A percentile compares a stretch with the other conserved stretches of the same genome.
phyloP scores from a whole-genome alignment of 1,140 invertebrate species.

The Rhopalosiphum padi region DNA sequence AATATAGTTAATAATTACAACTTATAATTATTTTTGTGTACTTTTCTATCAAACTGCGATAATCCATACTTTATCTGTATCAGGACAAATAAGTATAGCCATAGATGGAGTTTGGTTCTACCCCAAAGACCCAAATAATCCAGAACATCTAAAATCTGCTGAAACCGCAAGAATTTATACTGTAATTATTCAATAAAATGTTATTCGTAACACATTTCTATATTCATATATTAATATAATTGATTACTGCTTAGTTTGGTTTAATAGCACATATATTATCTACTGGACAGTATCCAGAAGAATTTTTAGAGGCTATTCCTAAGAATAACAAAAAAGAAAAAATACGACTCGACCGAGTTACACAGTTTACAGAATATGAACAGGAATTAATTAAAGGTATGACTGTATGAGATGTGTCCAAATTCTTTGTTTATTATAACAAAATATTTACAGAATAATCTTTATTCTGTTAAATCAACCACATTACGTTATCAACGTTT shows the following conservation, averaged over 20 bases:
- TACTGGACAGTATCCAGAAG: neutral
- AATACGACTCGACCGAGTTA: neutral
- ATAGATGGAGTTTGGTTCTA: neutral
- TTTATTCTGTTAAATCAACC: too few relatives aligned
- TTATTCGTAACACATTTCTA: neutral
- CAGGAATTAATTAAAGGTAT: neutral
- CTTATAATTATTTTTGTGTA: neutral
- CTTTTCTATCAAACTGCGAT: neutral
- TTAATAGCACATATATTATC: neutral
- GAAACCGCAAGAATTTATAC: neutral
- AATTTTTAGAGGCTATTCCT: neutral
- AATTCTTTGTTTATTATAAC: too few relatives aligned
- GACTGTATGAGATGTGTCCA: neutral
- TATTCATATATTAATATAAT: neutral
- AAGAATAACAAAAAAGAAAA: neutral
- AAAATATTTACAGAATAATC: too few relatives aligned
- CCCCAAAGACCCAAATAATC: neutral
- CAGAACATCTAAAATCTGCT: neutral
- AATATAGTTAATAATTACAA: neutral
- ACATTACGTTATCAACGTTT: too few relatives aligned
- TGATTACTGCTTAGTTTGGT: neutral
- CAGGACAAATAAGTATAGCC: neutral
- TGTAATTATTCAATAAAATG: neutral
- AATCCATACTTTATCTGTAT: neutral
- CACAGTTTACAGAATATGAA: neutral